phyloP scores from a whole-genome alignment of 2,797 vertebrate genomes.

The Leuciscus waleckii region DNA sequence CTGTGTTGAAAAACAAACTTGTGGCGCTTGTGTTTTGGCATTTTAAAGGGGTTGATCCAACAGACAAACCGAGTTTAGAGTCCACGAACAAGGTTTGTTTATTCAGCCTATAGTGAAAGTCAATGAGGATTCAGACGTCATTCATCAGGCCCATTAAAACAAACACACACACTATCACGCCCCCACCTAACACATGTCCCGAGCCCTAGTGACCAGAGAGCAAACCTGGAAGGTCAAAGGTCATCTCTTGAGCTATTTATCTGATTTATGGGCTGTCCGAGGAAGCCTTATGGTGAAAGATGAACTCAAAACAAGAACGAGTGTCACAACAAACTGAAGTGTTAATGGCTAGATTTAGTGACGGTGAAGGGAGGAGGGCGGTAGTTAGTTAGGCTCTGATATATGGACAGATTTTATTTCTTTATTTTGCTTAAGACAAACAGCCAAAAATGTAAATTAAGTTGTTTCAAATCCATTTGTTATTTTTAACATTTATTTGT shows the following conservation, averaged over 20 bases:
- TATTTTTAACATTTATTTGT: background rate
- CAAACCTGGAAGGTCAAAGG: constrained; percentile 77
- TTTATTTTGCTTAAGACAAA: background rate
- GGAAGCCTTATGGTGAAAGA: constrained; percentile 71
- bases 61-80: background rate
- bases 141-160: constrained; percentile 46
- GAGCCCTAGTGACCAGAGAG: constrained; percentile 56
- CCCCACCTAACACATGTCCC: constrained; percentile 30
- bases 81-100: background rate
- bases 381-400: constrained; percentile 11
- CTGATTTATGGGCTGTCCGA: constrained; percentile 77
- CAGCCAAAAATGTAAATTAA: background rate
- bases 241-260: constrained; percentile 75
- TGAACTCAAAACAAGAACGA: constrained; percentile 68
- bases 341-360: constrained; percentile 42
- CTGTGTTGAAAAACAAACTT: background rate
- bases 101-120: constrained; percentile 29
- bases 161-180: constrained; percentile 26
- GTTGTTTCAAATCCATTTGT: background rate
- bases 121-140: constrained; percentile 14
- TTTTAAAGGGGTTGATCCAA: background rate
- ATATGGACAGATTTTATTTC: background rate
- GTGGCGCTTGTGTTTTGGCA: background rate
- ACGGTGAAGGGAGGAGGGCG: background rate
- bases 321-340: constrained; percentile 48